Evolutionary conservation across 2,113 vertebrate species (phyloP), one percentile per base, ranked within the genome.

Genomic region (Uria aalge): DNA sequence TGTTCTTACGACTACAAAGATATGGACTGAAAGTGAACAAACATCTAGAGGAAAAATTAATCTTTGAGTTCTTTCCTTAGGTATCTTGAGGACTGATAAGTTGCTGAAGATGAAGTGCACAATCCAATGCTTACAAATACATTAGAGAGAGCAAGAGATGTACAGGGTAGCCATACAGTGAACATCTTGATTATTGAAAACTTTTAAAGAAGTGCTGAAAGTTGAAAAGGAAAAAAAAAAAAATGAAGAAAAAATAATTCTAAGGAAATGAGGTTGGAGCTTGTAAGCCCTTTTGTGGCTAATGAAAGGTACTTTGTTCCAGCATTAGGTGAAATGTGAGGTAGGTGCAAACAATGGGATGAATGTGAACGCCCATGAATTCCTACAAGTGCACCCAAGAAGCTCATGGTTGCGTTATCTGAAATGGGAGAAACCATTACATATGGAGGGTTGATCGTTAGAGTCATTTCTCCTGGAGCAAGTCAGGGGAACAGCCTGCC

Each of bases 361-460:
- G 12, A 81, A 59, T 23, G n/a, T 29, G 48, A 69, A 43, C 16
- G 9, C 11, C 18, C 26, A 38, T 41, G 26, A 52, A 76, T 47
- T 82, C 45, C 30, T 82, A 29, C 13, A 52, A 34, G 15, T 18
- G 8, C 18, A 48, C 11, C 15, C 16, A 43, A 55, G 32, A 68
- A 68, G 6, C 14, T 78, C 0, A 0, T 26, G 24, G 7, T 4
- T 52, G 21, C 4, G 2, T 68, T 78, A 29, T 20, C 5, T 32
- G 32, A 55, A 78, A 60, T 7, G 1, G 0, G 15, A 7, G 22
- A 67, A 77, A 45, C 3, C 3, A 17, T n/a, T 75, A 22, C 3
- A 0, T 77, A 47, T 22, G 38, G 11, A 55, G n/a, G 3, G 11
- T 30, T 77, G 47, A 56, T 30, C 7, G 3, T 66, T 71, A 40